Percentiles rank a stretch among this genome's conserved stretches.
These are phyloP conservation scores for Kuschelorhynchus macadamiae DNA, from an alignment of 2,888 invertebrate species.

Conservation along the genomic window DNA sequence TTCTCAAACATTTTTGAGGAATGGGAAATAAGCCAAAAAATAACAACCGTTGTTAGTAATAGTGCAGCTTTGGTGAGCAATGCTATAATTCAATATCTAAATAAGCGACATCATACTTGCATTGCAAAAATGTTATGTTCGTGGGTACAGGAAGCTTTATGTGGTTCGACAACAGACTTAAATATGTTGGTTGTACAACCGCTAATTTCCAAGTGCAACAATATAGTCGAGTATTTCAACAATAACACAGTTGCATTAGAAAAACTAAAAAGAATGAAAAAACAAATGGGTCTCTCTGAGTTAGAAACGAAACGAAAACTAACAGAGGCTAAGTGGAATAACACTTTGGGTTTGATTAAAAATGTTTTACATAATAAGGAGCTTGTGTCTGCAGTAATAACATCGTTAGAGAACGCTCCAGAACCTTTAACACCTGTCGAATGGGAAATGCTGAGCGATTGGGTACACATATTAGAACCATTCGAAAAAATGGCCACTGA, in stretches of 20 bases:
- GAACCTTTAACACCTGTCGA: slow-evolving; percentile 41
- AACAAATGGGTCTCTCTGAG: slow-evolving; percentile 50
- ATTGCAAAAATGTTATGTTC: slow-evolving; percentile 41
- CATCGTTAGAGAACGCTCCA: slow-evolving; percentile 36
- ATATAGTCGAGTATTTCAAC: too few species aligned
- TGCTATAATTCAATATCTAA: too few species aligned
- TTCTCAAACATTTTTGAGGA: neutral
- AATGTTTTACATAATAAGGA: slow-evolving; percentile 38
- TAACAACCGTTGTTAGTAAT: neutral
- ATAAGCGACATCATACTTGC: slow-evolving; percentile 27
- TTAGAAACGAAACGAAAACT: slow-evolving; percentile 56
- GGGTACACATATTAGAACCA: slow-evolving; percentile 50
- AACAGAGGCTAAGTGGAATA: slow-evolving; percentile 56
- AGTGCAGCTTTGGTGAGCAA: too few species aligned
- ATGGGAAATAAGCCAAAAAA: neutral
- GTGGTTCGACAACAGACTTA: too few species aligned
- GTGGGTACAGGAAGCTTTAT: slow-evolving; percentile 18
- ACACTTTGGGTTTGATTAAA: slow-evolving; percentile 42
- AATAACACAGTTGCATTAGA: slow-evolving; percentile 36
- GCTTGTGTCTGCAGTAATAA: slow-evolving; percentile 31
- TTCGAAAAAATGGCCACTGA: slow-evolving; percentile 47
- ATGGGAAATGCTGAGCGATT: slow-evolving; percentile 48
- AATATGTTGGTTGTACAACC: slow-evolving; percentile 17
- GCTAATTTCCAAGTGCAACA: too few species aligned
- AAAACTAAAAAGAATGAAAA: slow-evolving; percentile 45